These are phyloP conservation scores for Aramus guarauna DNA, from an alignment of 2,113 vertebrate species.

Conservation along the genomic window DNA sequence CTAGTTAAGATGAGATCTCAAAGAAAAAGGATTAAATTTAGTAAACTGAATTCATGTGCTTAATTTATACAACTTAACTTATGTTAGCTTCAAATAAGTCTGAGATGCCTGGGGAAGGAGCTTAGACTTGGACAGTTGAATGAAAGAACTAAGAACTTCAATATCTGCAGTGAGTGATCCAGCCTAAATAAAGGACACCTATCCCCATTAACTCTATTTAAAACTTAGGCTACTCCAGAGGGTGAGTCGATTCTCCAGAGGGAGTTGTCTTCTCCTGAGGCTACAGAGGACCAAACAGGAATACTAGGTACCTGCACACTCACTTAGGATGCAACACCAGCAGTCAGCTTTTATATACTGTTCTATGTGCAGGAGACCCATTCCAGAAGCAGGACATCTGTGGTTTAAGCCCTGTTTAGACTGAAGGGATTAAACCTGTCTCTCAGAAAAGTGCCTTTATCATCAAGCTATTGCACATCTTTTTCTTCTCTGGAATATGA, in stretches of 20 bases:
- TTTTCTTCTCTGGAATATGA: neutral
- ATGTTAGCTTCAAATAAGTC: neutral
- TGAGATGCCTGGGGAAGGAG: neutral
- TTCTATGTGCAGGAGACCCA: neutral
- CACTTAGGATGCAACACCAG: neutral
- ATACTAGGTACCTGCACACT: neutral
- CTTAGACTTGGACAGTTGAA: neutral
- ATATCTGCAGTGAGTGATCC: neutral
- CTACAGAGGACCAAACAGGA: neutral
- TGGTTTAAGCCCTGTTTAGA: neutral
- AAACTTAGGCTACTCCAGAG: neutral
- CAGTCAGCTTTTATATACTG: neutral
- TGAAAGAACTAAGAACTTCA: neutral
- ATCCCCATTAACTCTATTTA: neutral
- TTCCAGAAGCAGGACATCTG: neutral
- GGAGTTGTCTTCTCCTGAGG: neutral
- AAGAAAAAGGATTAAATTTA: neutral
- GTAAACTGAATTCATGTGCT: neutral
- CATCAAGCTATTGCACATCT: neutral
- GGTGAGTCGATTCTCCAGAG: neutral
- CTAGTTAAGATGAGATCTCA: neutral
- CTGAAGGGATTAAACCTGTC: neutral
- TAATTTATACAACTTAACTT: neutral
- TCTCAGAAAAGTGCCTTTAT: neutral
- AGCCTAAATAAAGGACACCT: neutral